These are phyloP conservation scores for Scolopax mira DNA, from an alignment of 2,113 vertebrate genomes.

Conservation along the genomic window DNA sequence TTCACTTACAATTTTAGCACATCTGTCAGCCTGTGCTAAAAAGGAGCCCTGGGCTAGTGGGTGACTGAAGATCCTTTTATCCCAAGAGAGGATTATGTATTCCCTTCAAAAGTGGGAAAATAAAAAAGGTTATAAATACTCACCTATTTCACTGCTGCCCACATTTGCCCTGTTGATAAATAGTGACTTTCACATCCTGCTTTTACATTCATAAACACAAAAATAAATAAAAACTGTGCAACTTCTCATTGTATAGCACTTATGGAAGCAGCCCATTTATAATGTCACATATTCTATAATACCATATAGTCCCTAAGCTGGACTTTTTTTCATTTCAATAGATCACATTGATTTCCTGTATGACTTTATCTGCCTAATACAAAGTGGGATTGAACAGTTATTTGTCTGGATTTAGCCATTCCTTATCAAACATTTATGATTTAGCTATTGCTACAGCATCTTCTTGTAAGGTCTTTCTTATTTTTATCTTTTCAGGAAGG, in stretches of 20 bases:
- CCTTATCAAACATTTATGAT: conserved; percentile 86
- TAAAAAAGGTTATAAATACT: conserved; percentile 53
- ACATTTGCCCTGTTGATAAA: conserved; percentile 49
- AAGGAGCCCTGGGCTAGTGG: conserved; percentile 59
- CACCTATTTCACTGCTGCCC: conserved; percentile 39
- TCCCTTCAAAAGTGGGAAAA: conserved; percentile 39
- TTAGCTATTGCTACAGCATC: conserved; percentile 70
- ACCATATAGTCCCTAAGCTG: conserved; percentile 61
- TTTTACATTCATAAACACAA: conserved; percentile 45
- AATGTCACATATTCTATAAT: conserved; percentile 61
- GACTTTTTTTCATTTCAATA: conserved; percentile 82
- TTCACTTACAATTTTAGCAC: conserved; percentile 64
- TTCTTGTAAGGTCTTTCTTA: conserved; percentile 80
- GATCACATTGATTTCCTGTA: conserved; percentile 90
- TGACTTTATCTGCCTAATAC: conserved; percentile 93
- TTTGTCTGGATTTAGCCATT: conserved; percentile 79
- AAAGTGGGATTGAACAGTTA: conserved; percentile 80
- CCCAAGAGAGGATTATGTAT: conserved; percentile 53
- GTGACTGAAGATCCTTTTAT: conserved; percentile 64
- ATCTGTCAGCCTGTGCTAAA: conserved; percentile 63
- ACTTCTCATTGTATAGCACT: conserved; percentile 62
- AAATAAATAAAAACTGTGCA: conserved; percentile 59
- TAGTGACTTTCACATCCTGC: not conserved
- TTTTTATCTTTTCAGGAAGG: conserved; percentile 74
- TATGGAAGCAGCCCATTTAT: conserved; percentile 59